Base-by-base conservation (phyloP, 2,888 invertebrate genomes). In the Nymphalis urticae region DNA sequence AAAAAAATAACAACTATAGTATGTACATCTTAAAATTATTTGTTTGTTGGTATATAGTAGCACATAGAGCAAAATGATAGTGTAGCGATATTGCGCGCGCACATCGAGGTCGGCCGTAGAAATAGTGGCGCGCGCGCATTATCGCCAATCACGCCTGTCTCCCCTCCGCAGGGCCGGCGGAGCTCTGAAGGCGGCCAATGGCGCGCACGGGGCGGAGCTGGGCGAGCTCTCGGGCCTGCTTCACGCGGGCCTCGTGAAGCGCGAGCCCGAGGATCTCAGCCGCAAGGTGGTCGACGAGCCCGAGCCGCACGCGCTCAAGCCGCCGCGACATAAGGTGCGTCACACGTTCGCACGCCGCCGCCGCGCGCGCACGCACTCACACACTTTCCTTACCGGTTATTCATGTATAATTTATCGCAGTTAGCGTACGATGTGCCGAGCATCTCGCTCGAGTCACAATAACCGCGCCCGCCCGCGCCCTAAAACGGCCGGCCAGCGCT, bases 181-280 rank as follows among this genome's bases (percentile, higher is more conserved):
- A 72, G 79, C 90, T 73, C 93, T 95, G 88, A 95, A 94, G 89
- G 93, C 94, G 85, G 92, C 95, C 94, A 95, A 95, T 94, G 95
- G 95, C 87, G 93, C 94, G 88, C 92, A 90, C 94, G 94, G 87
- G 94, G 94, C 92, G 94, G 95, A 94, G 94, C 94, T 94, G 94
- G 94, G 87, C 88, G 93, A 93, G 84, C 93, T 92, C 85, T 93
- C 92, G 85, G 92, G 93, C 78, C 94, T 94, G 89, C 93, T 94
- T 77, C 94, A 94, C 89, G 93, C 94, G 85, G 94, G 94, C 84
- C 94, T 94, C 85, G 95, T 96, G 87, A 96, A 96, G 92, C 94
- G 96, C 86, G 96, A 96, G 90, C 96, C 96, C 81, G 96, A 96
- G 93, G 96, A 96, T 88, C 94, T 96, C 78, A 96, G 96, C 93